A percentile compares a stretch with the other conserved stretches of the same genome.
These are phyloP conservation scores for Meteorus sp. DNA, from an alignment of 1,140 invertebrate species.

Conservation along the genomic window DNA sequence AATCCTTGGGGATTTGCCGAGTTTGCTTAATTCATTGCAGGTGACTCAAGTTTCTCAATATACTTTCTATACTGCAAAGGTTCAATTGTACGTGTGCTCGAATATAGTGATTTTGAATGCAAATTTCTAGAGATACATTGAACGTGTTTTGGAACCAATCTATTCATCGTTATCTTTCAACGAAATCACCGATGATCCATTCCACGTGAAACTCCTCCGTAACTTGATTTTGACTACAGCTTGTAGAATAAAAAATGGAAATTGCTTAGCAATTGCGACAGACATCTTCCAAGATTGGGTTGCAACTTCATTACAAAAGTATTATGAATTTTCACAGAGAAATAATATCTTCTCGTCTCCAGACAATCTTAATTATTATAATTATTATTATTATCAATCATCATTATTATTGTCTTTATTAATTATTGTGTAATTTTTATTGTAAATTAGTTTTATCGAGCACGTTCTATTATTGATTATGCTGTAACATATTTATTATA, in stretches of 20 bases:
- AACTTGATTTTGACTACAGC: constrained; percentile 34
- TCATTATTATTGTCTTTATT: too few relatives aligned
- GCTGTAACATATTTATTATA: too few relatives aligned
- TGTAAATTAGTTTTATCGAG: too few relatives aligned
- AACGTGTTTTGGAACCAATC: constrained; percentile 30
- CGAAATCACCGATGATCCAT: constrained; percentile 19
- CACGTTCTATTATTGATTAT: too few relatives aligned
- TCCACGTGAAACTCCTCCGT: constrained; percentile 29
- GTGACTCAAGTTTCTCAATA: constrained; percentile 29
- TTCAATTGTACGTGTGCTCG: neutral
- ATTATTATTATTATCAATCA: too few relatives aligned
- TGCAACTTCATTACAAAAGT: constrained; percentile 28
- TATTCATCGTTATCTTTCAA: constrained; percentile 35
- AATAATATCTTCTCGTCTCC: too few relatives aligned
- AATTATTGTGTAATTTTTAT: constrained; percentile 4
- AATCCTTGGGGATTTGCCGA: constrained; percentile 33
- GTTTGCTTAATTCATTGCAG: constrained; percentile 30
- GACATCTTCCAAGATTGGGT: constrained; percentile 40
- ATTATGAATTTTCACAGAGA: constrained; percentile 9
- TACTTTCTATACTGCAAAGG: neutral
- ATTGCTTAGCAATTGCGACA: constrained; percentile 35
- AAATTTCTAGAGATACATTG: constrained; percentile 31
- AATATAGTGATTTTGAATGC: neutral
- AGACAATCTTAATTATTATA: too few relatives aligned
- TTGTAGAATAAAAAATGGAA: constrained; percentile 33